Evolutionary conservation across 2,797 vertebrate species (phyloP), one percentile per base, ranked within the genome.

Genomic region (Urosaurus nigricauda): DNA sequence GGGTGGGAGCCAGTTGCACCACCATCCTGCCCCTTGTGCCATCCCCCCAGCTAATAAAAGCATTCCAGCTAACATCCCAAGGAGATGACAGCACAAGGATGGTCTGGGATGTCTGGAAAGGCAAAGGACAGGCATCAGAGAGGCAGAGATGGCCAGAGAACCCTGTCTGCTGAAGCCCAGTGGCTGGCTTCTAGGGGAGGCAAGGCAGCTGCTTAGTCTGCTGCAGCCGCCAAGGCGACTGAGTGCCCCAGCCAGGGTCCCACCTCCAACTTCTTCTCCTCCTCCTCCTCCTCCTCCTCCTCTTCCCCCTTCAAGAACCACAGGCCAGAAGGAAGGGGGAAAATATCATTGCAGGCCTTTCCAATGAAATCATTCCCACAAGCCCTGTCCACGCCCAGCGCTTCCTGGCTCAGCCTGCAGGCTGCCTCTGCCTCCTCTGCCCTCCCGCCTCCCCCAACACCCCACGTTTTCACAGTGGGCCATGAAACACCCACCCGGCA

Each of bases 311-410:
- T 98, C 98, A 98, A 98, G 98, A 98, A 97, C 98, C 97, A 97
- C 98, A 98, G 95, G 96, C 95, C 5, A 68, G 24, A 26, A 71
- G 94, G 96, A 96, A 96, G 96, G 96, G 97, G 93, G 96, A 96
- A 97, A 97, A 97, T 97, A 96, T 95, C 94, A 93, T 65, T 24
- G 65, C 97, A 96, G 97, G 97, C 97, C 98, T 97, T 98, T 98
- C 98, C 98, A 99, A 98, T 99, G 98, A 99, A 98, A 98, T 99
- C 98, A 98, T 98, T 98, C 98, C 98, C 98, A 98, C 97, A 97
- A 97, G 97, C 93, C 92, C 95, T 97, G 96, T 98, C 97, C 97
- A 98, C 98, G 92, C 98, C 98, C 97, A 96, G 95, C 86, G 94
- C 97, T 98, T 98, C 97, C 97, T 97, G 97, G 97, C 94, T 96